These are phyloP conservation scores for Cephus nigrinus DNA, from an alignment of 2,888 invertebrate genomes.

Conservation along the genomic window DNA sequence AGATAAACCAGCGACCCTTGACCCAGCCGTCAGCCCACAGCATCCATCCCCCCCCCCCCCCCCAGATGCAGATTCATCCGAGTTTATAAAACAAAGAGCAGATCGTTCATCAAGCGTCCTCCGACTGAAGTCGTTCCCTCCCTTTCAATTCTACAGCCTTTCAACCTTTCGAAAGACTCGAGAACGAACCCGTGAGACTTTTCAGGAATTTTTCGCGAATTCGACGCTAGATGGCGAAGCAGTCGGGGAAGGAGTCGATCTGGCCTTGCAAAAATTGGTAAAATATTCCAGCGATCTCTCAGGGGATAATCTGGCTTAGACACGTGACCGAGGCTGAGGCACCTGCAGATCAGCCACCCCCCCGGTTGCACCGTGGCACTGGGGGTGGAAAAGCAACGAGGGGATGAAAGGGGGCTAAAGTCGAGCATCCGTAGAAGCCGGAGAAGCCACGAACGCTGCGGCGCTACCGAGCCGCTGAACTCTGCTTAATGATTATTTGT, in stretches of 20 bases:
- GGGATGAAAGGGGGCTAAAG: slow-evolving; percentile 30
- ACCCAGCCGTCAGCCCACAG: slow-evolving; percentile 35
- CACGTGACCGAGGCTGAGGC: slow-evolving; percentile 29
- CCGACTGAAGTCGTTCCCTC: neutral
- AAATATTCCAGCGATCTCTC: slow-evolving; percentile 56
- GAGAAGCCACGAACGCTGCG: slow-evolving; percentile 37
- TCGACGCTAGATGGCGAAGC: neutral
- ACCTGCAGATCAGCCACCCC: neutral
- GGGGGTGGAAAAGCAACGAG: neutral
- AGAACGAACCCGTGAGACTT: neutral
- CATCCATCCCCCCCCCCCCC: slow-evolving; percentile 27
- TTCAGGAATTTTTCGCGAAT: neutral
- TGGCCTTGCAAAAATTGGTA: slow-evolving; percentile 34
- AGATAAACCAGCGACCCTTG: slow-evolving; percentile 49
- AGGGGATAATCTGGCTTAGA: slow-evolving; percentile 57
- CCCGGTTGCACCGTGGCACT: neutral
- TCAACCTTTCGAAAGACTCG: neutral
- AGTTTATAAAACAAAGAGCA: slow-evolving; percentile 44
- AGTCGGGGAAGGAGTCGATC: neutral
- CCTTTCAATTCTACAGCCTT: neutral
- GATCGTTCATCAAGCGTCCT: neutral
- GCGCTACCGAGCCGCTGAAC: slow-evolving; percentile 49
- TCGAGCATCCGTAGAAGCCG: slow-evolving; percentile 23
- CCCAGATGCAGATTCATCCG: slow-evolving; percentile 43
- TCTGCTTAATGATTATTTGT: slow-evolving; percentile 61